Base-by-base conservation (phyloP, 2,888 invertebrate genomes). In the Phytoseiulus persimilis region DNA sequence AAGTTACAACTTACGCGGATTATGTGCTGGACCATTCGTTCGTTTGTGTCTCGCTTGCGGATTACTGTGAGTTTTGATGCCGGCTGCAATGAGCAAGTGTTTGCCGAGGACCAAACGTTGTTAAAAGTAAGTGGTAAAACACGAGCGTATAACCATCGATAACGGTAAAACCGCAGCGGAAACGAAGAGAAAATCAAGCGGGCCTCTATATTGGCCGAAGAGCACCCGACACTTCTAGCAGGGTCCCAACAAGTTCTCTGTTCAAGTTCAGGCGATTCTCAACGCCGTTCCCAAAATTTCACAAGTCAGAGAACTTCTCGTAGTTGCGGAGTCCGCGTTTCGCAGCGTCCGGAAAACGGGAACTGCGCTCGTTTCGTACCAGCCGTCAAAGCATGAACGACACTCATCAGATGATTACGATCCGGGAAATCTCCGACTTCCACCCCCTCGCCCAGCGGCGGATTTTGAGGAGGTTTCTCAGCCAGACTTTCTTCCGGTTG, bases 1-100 rank as follows among this genome's bases (percentile, higher is more conserved):
- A 65, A 65, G 65, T 65, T 65, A 65, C 65, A 65, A 65, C 65
- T 65, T 65, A 65, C 65, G 65, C 65, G 65, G 65, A 65, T 65
- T 65, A 65, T 65, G 65, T 65, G 5, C 65, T 65, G 65, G 65
- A 65, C 65, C 18, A 11, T 65, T 65, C 18, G 65, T 28, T 65
- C 18, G 65, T 65, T 65, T 65, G 65, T 65, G 65, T 65, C 28
- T 65, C 65, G 65, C 65, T 65, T 65, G 65, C 65, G 65, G 65
- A 65, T 65, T 65, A 65, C 65, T 23, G 65, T 65, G 65, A 65
- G 65, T 65, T 28, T 65, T 23, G 65, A 65, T 28, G 65, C 65
- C 18, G 65, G 28, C 28, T 65, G 65, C 18, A 23, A 14, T 6
- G 65, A 65, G 65, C 65, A 28, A 65, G 65, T 65, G 65, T 28